phyloP scores from a whole-genome alignment of 2,888 invertebrate genomes.

The Xestia c-nigrum region DNA sequence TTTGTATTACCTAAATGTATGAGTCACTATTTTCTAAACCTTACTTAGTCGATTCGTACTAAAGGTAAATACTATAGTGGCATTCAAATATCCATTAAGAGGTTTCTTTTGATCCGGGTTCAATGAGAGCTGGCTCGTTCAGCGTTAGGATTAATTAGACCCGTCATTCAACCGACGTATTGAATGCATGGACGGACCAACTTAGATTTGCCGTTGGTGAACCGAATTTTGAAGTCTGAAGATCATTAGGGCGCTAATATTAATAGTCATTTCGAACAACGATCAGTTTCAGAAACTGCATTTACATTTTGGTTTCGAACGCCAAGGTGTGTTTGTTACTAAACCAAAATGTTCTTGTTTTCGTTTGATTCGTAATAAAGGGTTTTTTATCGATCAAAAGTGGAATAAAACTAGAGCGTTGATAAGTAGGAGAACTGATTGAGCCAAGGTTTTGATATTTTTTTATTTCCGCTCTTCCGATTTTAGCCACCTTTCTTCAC shows the following conservation, averaged over 20 bases:
- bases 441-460: background rate
- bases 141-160: conserved; percentile 85
- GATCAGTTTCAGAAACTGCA: conserved; percentile 46
- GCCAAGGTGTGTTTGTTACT: conserved; percentile 64
- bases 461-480: background rate
- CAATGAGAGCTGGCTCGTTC: conserved; percentile 80
- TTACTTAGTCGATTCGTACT: conserved; percentile 64
- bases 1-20: conserved; percentile 55
- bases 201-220: conserved; percentile 65
- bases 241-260: conserved; percentile 61
- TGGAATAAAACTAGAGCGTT: conserved; percentile 30
- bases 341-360: conserved; percentile 67
- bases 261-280: conserved; percentile 60
- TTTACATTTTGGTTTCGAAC: conserved; percentile 49
- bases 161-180: conserved; percentile 82
- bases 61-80: conserved; percentile 79
- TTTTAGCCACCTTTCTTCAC: background rate
- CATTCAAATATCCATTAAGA: conserved; percentile 88
- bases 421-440: conserved; percentile 5
- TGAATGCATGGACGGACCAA: conserved; percentile 74
- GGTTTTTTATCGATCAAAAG: conserved; percentile 53
- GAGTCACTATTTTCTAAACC: conserved; percentile 64
- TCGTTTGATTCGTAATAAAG: conserved; percentile 65
- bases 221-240: conserved; percentile 57
- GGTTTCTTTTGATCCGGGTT: conserved; percentile 86